Evolutionary conservation across 2,797 vertebrate species (phyloP).

Genomic region (Tinamus major): DNA sequence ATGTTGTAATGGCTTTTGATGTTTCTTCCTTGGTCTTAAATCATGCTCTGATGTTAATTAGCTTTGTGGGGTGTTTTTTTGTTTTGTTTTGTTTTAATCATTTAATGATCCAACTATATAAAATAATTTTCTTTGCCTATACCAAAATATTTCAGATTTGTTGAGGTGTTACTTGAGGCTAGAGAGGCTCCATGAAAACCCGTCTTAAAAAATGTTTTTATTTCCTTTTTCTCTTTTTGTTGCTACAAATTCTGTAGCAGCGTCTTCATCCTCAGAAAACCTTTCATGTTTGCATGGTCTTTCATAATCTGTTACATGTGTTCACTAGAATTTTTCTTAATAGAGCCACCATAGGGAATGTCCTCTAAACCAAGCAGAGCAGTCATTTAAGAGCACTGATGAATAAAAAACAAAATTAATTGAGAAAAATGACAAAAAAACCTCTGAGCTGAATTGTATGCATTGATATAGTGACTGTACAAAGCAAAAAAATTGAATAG

Average conservation of each 20-base stretch:
- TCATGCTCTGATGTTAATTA: conserved; percentile 63
- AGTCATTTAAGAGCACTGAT: neutral
- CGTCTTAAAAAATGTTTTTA: neutral
- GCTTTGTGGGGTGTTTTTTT: conserved; percentile 1
- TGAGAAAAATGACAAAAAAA: neutral
- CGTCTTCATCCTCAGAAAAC: neutral
- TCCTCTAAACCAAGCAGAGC: neutral
- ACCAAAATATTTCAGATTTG: conserved; percentile 12
- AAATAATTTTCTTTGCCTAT: conserved; percentile 39
- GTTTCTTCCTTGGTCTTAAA: conserved; percentile 64
- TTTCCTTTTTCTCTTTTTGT: too few species aligned
- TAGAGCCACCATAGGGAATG: neutral
- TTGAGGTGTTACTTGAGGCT: conserved; percentile 6
- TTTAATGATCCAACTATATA: conserved; percentile 24
- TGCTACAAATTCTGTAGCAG: neutral
- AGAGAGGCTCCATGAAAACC: neutral
- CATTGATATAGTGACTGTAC: neutral
- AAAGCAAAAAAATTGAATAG: neutral
- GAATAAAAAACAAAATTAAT: neutral
- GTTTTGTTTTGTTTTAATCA: conserved; percentile 14
- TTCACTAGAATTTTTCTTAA: neutral
- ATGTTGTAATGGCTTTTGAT: conserved; percentile 60
- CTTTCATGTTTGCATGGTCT: neutral
- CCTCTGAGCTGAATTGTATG: neutral
- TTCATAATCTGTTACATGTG: neutral